Evolutionary conservation across 2,888 invertebrate genomes (phyloP), one percentile per base, ranked within the genome.

Genomic region (Pemphredon lugubris): DNA sequence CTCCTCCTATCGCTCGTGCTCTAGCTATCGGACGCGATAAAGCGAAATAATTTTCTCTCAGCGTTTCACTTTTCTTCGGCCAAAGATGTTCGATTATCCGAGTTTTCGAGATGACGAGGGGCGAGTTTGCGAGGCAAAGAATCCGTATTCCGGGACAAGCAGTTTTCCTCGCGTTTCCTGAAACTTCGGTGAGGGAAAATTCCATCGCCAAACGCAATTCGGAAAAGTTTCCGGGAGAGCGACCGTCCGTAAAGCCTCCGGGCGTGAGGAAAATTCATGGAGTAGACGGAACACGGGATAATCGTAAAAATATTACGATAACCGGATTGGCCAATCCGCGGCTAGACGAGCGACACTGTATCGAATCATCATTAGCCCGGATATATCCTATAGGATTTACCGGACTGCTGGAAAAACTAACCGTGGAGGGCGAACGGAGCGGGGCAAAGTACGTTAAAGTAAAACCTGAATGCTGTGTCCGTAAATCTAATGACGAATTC

Each of bases 281-380:
- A 69, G 58, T 67, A 45, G 13, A 37, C 34, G 48, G 58, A 21
- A 40, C 11, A 54, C 20, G 4, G 70, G 75, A 84, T 87, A 85
- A 85, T 86, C 85, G 85, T 72, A 82, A 86, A 87, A 88, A 88
- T 88, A 88, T 89, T 89, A 88, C 88, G 89, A 86, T 88, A 89
- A 89, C 86, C 77, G 83, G 84, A 89, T 89, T 87, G 86, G 75
- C 75, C 84, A 82, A 83, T 85, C 83, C 71, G 71, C 65, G 55
- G 42, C 42, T 45, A 59, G 44, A 34, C 63, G 60, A 42, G 42
- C 26, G 61, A 39, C 63, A 30, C 81, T 85, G 73, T 86, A 89
- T 89, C 87, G 86, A 88, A 89, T 89, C 88, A 89, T 89, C 89
- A 87, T 89, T 89, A 89, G 80, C 44, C 23, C 82, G 86, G 83